Evolutionary conservation across 2,113 vertebrate genomes (phyloP).

Genomic region (Carettochelys insculpta): DNA sequence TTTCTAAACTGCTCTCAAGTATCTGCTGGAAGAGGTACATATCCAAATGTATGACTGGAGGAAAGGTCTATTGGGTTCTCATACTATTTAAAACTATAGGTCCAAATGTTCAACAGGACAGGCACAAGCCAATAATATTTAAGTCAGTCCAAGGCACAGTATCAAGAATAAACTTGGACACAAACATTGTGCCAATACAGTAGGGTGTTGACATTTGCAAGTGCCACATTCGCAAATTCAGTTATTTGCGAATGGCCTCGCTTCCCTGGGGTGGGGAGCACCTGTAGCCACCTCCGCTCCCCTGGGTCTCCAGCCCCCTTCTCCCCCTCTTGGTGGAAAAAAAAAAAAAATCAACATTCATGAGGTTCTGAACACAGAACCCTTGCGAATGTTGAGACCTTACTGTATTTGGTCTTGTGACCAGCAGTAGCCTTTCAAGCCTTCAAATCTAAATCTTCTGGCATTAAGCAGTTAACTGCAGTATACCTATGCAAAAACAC

Average conservation of each 20-base stretch:
- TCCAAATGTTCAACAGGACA: neutral
- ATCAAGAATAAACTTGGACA: neutral
- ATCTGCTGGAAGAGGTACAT: neutral
- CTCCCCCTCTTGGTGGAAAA: no score
- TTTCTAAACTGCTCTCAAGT: neutral
- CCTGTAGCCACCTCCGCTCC: no score
- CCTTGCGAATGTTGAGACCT: no score
- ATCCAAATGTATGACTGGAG: neutral
- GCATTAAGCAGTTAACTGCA: neutral
- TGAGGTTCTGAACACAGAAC: no score
- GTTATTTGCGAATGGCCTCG: no score
- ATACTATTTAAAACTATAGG: neutral
- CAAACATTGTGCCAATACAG: neutral
- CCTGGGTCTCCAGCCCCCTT: no score
- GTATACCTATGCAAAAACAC: neutral
- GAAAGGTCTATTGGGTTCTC: neutral
- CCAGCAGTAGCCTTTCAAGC: neutral
- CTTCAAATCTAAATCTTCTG: neutral
- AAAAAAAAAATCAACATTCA: no score
- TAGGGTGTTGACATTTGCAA: no score
- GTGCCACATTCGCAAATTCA: no score
- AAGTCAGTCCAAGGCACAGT: neutral
- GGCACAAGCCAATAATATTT: neutral
- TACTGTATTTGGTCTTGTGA: neutral
- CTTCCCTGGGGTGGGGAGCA: no score